Conservation (phyloP, 1,140 invertebrate genomes). For the Drosophila bipectinata region DNA sequence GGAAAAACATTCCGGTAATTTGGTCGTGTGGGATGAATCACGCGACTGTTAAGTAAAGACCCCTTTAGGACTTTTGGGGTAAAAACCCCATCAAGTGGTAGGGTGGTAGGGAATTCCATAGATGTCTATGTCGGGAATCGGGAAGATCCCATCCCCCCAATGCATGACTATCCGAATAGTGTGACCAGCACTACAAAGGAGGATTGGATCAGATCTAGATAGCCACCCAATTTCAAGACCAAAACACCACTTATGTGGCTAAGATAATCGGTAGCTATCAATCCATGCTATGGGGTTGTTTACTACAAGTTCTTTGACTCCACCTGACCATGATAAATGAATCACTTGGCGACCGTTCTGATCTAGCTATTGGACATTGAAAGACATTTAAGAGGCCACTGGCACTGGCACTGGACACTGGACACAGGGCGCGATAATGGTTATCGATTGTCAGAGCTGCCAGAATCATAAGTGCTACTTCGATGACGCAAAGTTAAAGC, state of each 20-base stretch:
- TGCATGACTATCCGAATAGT: no score
- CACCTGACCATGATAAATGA: conserved; percentile 24
- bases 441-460: conserved; percentile 27
- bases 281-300: not conserved
- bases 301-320: conserved; percentile 30
- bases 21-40: not conserved
- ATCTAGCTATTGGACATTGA: conserved; percentile 11
- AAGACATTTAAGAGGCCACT: conserved; percentile 20
- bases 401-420: not conserved
- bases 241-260: conserved; percentile 4
- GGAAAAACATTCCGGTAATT: conserved; percentile 16
- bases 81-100: not conserved
- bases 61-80: not conserved
- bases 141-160: not conserved
- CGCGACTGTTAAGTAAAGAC: not conserved
- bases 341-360: conserved; percentile 3
- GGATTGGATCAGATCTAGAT: not conserved
- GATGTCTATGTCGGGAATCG: not conserved
- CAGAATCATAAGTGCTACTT: conserved; percentile 32
- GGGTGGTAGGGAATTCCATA: not conserved
- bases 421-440: conserved; percentile 24
- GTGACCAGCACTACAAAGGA: no score
- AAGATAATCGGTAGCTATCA: conserved; percentile 14
- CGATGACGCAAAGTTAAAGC: conserved; percentile 18
- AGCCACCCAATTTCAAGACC: not conserved